Evolutionary conservation across 2,888 invertebrate species (phyloP), one percentile per base, ranked within the genome.

Genomic region (Nesidiocoris tenuis): DNA sequence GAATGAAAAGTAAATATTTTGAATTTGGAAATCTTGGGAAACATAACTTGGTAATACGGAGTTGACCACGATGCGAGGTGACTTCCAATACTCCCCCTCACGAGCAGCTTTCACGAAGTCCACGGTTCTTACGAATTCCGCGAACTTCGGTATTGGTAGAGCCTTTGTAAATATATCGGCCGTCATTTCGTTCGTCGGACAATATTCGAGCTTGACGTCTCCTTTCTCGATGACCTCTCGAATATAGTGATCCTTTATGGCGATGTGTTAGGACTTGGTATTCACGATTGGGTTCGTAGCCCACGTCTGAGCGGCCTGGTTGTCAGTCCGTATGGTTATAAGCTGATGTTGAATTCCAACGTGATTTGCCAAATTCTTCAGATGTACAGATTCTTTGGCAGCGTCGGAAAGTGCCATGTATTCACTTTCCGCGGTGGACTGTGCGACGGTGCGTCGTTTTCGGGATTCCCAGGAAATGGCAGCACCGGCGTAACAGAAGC

Each of bases 401-500:
- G 68, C 67, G 21, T 75, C 75, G 1, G 22, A 59, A 7, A 59
- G 17, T 17, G 75, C 61, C 39, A 68, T 61, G 21, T 75, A 75
- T 17, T 75, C 75, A 19, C 25, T 59, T 39, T 75, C 70, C 18
- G 68, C 59, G 23, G 67, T 75, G 2, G 68, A 67, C 1, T 72
- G 25, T 1, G 78, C 78, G 0, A 77, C 75, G 74, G 61, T 39
- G 0, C 18, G 9, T 64, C 7, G 25, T 24, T 65, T 65, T 1
- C 18, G 12, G 7, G 25, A 65, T 55, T 68, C 77, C 78, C 77
- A 79, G 22, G 76, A 61, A 7, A 79, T 78, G 17, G 75, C 25
- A 9, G 66, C 65, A 2, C 72, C 70, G 7, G 55, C 67, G 19
- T 72, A 57, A 0, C 59, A 18, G 55, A 79, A 79, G 21, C 71